phyloP scores from a whole-genome alignment of 37 sponge, comb jelly and placozoan genomes.

The Spongilla lacustris region DNA sequence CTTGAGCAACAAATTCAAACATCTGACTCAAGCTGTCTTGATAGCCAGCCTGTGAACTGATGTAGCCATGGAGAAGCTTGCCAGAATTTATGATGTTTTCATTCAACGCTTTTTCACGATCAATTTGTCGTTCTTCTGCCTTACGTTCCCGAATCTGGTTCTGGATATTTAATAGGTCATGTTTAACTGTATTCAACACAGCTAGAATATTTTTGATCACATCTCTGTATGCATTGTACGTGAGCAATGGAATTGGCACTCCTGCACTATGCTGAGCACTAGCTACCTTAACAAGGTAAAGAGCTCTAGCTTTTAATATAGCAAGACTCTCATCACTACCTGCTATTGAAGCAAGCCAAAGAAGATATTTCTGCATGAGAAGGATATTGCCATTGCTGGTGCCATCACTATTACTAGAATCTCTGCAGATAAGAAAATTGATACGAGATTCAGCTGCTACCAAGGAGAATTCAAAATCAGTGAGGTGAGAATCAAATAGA shows the following conservation, averaged over 20 bases:
- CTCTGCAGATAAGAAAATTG: neutral
- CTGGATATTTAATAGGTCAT: neutral
- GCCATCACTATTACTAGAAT: neutral
- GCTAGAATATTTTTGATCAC: neutral
- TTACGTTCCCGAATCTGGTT: conserved; percentile 19
- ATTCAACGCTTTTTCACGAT: neutral
- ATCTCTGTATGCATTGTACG: conserved; percentile 4
- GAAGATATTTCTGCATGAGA: neutral
- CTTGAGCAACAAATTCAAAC: neutral
- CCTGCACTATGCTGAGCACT: neutral
- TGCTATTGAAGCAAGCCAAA: too few relatives aligned
- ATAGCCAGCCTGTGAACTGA: neutral
- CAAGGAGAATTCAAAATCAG: neutral
- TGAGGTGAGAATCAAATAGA: neutral
- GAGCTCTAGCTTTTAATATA: neutral
- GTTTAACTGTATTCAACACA: conserved; percentile 6
- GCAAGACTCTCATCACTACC: neutral
- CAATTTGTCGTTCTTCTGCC: conserved; percentile 20
- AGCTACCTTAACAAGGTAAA: neutral
- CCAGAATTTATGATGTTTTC: conserved; percentile 20
- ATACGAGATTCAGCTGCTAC: neutral
- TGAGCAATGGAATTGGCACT: conserved; percentile 13
- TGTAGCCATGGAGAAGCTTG: neutral
- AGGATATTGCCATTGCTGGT: neutral
- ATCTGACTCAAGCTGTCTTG: neutral